phyloP scores from a whole-genome alignment of 1,140 invertebrate species.

The Trachymyrmex cornetzi region DNA sequence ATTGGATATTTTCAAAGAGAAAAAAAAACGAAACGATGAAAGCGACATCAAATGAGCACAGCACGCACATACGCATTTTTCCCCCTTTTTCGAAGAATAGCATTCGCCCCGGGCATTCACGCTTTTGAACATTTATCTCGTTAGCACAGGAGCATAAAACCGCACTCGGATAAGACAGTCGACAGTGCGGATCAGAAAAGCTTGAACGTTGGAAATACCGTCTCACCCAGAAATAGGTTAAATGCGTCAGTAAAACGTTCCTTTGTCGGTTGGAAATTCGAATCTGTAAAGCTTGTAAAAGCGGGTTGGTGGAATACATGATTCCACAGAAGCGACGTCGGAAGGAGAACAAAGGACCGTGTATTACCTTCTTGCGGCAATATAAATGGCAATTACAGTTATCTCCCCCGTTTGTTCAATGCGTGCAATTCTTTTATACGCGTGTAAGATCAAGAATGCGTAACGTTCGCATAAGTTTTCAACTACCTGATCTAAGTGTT shows the following conservation, averaged over 20 bases:
- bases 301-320: not conserved
- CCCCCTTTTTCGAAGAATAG: not conserved
- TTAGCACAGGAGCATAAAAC: slow-evolving; percentile 40
- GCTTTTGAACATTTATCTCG: slow-evolving; percentile 52
- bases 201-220: slow-evolving; percentile 27
- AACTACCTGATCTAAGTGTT: not conserved
- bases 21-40: slow-evolving; percentile 3
- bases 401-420: slow-evolving; percentile 9
- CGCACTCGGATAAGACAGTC: slow-evolving; percentile 37
- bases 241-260: slow-evolving; percentile 43
- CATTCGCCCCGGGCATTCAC: slow-evolving; percentile 21
- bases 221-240: slow-evolving; percentile 48
- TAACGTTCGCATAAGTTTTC: not conserved
- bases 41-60: slow-evolving; percentile 17
- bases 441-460: slow-evolving; percentile 14
- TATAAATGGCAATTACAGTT: slow-evolving; percentile 41
- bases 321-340: slow-evolving; percentile 24
- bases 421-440: not conserved
- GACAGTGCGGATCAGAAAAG: not conserved
- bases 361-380: slow-evolving; percentile 12
- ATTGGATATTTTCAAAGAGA: slow-evolving; percentile 33
- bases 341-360: slow-evolving; percentile 29
- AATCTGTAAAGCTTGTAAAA: slow-evolving; percentile 58
- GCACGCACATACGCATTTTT: not conserved
- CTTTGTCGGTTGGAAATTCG: slow-evolving; percentile 56